Conservation (phyloP, 2,113 vertebrate species). For the Numida meleagris region DNA sequence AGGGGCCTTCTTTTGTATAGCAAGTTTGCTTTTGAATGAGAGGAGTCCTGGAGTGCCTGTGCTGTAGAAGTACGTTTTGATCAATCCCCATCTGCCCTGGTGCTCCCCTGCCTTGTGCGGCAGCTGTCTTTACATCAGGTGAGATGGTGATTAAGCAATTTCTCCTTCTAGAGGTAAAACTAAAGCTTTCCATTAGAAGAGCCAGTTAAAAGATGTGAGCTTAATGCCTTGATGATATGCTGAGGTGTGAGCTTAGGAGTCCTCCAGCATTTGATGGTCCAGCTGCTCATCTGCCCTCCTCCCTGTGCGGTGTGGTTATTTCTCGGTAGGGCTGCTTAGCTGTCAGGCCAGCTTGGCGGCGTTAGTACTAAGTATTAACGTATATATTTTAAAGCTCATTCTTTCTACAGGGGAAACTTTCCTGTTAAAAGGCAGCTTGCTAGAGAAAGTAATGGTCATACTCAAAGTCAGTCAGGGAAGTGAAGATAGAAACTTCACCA, state of each 20-base stretch:
- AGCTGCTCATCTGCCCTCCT: neutral
- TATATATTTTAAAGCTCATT: neutral
- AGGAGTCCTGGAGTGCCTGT: neutral
- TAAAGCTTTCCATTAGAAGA: neutral
- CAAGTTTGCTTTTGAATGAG: neutral
- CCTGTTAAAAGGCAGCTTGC: neutral
- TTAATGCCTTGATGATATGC: neutral
- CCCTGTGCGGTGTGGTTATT: neutral
- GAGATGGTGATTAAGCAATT: neutral
- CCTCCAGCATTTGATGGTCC: neutral
- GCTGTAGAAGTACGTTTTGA: neutral
- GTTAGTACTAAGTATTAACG: neutral
- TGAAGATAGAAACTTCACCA: neutral
- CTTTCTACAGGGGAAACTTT: neutral
- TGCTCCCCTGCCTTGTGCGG: neutral
- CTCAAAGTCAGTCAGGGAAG: neutral
- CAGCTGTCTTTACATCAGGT: neutral
- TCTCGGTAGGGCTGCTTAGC: neutral
- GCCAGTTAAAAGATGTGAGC: neutral
- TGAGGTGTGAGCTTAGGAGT: neutral
- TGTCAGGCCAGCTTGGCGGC: neutral
- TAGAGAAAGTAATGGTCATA: neutral
- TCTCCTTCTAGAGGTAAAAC: neutral
- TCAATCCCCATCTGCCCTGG: neutral
- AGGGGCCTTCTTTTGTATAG: neutral